A percentile compares a stretch with the other conserved stretches of the same genome.
These are phyloP conservation scores for Urocyon cinereoargenteus DNA, from an alignment of 2,797 vertebrate species.

Conservation along the genomic window DNA sequence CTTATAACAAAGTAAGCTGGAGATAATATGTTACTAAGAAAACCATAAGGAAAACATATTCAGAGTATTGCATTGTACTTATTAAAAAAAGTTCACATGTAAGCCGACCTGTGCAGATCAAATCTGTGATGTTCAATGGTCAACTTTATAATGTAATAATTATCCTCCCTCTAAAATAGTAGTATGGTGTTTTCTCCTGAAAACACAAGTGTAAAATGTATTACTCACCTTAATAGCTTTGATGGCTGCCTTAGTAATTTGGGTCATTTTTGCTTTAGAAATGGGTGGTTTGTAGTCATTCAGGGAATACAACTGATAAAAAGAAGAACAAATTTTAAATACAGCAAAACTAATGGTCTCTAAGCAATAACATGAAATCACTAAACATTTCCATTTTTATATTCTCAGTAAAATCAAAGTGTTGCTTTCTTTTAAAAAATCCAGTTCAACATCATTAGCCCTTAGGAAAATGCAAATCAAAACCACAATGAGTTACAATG, in stretches of 20 bases:
- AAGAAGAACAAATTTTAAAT: slow-evolving; percentile 62
- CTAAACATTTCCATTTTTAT: slow-evolving; percentile 40
- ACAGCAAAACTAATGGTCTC: background rate
- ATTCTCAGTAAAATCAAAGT: slow-evolving; percentile 52
- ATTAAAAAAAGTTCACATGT: background rate
- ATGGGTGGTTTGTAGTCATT: slow-evolving; percentile 99
- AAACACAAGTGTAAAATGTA: slow-evolving; percentile 25
- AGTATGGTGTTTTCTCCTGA: slow-evolving; percentile 53
- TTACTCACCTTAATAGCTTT: slow-evolving; percentile 99
- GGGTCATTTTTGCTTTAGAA: slow-evolving; percentile 99
- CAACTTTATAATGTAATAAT: background rate
- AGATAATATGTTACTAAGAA: background rate
- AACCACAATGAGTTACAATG: background rate
- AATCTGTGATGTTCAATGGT: background rate
- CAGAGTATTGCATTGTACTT: background rate
- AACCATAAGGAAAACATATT: background rate
- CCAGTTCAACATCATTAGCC: slow-evolving; percentile 5
- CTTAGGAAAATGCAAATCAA: background rate
- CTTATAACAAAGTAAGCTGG: background rate
- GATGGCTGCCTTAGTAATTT: slow-evolving; percentile 99
- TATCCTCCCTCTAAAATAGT: slow-evolving; percentile 19
- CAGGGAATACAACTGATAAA: slow-evolving; percentile 95
- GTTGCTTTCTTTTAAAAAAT: slow-evolving; percentile 52
- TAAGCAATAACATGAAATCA: slow-evolving; percentile 50
- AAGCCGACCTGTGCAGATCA: background rate